These are phyloP conservation scores for Mesembrinibis cayennensis DNA, from an alignment of 2,113 vertebrate genomes.

Conservation along the genomic window DNA sequence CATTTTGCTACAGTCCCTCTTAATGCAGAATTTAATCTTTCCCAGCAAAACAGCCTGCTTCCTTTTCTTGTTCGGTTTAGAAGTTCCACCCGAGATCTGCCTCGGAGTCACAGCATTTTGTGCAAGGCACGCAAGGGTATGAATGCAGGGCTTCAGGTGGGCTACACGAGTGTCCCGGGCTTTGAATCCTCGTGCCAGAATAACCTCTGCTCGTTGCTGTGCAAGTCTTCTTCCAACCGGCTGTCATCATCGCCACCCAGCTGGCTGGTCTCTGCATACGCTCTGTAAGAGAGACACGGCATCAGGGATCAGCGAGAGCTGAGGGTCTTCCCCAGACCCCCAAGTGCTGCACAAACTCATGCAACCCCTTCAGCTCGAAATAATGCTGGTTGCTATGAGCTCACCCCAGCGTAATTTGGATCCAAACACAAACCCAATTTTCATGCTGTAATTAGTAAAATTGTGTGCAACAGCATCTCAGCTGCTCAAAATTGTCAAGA, in stretches of 20 bases:
- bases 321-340: neutral
- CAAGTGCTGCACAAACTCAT: neutral
- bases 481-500: neutral
- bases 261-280: constrained; percentile 78
- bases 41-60: neutral
- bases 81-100: neutral
- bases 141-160: constrained; percentile 5
- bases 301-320: neutral
- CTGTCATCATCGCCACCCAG: constrained; percentile 69
- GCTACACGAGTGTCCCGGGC: constrained; percentile 94
- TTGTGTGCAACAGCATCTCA: neutral
- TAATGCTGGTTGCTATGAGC: accelerated
- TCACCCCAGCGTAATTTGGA: neutral
- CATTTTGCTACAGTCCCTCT: neutral
- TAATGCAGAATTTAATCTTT: neutral
- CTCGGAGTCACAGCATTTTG: constrained; percentile 25
- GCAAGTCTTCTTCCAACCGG: constrained; percentile 72
- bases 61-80: neutral
- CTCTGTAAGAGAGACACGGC: constrained; percentile 71
- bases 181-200: constrained; percentile 94
- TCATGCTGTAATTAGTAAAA: neutral
- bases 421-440: neutral
- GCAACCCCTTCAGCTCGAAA: accelerated
- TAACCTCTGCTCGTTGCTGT: constrained; percentile 81
- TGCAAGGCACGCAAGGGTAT: constrained; percentile 84